Evolutionary conservation across 2,797 vertebrate species (phyloP).

Genomic region (Parotocinclus haroldoi): DNA sequence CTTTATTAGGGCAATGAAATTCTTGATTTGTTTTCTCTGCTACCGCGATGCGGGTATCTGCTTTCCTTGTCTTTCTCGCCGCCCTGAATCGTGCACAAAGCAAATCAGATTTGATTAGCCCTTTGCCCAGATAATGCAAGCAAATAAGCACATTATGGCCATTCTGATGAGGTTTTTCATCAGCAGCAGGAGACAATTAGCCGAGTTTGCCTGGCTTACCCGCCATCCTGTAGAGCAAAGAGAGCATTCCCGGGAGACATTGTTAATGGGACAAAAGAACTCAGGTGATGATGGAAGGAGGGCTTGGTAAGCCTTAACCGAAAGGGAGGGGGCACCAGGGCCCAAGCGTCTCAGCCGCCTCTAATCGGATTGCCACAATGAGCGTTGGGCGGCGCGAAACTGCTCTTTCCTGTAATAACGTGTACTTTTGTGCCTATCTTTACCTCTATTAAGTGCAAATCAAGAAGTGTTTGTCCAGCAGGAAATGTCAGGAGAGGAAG

Average conservation of each 20-base stretch:
- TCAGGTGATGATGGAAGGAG: conserved; percentile 65
- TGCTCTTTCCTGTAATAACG: conserved; percentile 37
- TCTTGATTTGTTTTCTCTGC: conserved; percentile 40
- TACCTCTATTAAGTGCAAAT: conserved; percentile 66
- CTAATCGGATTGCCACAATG: conserved; percentile 69
- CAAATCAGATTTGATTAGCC: conserved; percentile 35
- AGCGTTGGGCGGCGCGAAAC: conserved; percentile 66
- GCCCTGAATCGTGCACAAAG: neutral
- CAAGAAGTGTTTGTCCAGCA: conserved; percentile 58
- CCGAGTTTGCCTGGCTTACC: conserved; percentile 31
- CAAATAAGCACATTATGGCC: conserved; percentile 45
- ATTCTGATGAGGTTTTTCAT: conserved; percentile 38
- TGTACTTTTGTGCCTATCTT: conserved; percentile 52
- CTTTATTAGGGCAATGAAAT: conserved; percentile 47
- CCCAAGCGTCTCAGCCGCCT: conserved; percentile 57
- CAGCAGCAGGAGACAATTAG: conserved; percentile 43
- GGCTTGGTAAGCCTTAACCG: neutral
- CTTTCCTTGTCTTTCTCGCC: neutral
- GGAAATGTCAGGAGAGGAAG: conserved; percentile 59
- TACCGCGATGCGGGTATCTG: conserved; percentile 7
- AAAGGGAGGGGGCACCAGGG: conserved; percentile 7
- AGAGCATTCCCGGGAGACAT: conserved; percentile 52
- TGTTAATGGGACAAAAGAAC: conserved; percentile 63
- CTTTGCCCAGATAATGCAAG: conserved; percentile 34
- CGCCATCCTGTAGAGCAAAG: conserved; percentile 6